Evolutionary conservation across 2,888 invertebrate genomes (phyloP).

Genomic region (Omphaloscelis lunosa): DNA sequence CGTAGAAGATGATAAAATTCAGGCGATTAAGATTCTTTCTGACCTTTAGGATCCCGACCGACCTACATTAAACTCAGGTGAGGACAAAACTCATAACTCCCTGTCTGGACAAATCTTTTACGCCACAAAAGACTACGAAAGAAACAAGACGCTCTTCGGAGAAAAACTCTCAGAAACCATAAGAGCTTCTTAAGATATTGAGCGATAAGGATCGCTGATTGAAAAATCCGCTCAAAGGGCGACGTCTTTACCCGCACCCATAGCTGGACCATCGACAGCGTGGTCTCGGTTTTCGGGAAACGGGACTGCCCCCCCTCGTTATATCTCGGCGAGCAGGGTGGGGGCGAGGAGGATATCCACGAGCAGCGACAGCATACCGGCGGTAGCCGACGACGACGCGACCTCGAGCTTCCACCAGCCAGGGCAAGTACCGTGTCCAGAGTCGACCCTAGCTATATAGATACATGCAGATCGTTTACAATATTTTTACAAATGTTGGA

Average conservation of each 20-base stretch:
- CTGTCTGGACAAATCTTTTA: conserved; percentile 6
- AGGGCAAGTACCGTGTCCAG: background rate
- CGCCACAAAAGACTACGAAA: background rate
- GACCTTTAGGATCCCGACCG: background rate
- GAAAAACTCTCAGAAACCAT: background rate
- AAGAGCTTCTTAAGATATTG: conserved; percentile 5
- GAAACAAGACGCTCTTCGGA: conserved; percentile 2
- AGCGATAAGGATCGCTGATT: conserved; percentile 4
- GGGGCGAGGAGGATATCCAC: background rate
- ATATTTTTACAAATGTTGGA: background rate
- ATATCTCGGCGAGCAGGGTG: background rate
- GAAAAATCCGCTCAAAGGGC: background rate
- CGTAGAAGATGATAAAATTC: background rate
- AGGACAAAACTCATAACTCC: background rate
- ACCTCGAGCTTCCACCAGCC: background rate
- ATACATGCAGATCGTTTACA: conserved; percentile 1
- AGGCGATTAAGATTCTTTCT: background rate
- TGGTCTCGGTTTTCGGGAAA: too few species aligned
- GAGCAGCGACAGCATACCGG: background rate
- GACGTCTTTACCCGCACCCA: background rate
- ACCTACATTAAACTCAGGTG: background rate
- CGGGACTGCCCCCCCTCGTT: too few species aligned
- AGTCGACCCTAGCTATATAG: background rate
- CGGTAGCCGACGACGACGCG: background rate
- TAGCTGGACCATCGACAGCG: background rate